These are phyloP conservation scores for Macropis europaea DNA, from an alignment of 2,888 invertebrate genomes.

Conservation along the genomic window DNA sequence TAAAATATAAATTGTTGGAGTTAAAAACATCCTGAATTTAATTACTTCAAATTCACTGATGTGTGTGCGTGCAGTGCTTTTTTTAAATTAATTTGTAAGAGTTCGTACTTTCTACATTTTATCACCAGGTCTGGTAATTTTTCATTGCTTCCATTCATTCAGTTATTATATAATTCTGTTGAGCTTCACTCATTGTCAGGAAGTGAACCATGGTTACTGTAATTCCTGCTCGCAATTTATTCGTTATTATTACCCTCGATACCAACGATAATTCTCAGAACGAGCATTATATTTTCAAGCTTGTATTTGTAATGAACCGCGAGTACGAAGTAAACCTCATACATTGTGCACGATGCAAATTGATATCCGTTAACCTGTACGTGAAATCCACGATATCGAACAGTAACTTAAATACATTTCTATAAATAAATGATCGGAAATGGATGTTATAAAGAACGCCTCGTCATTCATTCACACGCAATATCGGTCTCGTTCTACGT, in stretches of 20 bases:
- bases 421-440: neutral
- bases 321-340: neutral
- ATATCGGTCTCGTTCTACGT: no score
- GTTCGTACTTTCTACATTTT: neutral
- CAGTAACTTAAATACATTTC: neutral
- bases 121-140: neutral
- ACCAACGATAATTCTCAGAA: neutral
- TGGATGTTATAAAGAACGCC: neutral
- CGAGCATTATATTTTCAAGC: neutral
- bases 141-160: neutral
- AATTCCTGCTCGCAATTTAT: neutral
- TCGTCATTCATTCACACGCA: neutral
- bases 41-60: no score
- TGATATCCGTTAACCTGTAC: neutral
- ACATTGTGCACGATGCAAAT: neutral
- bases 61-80: no score
- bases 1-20: no score
- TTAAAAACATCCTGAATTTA: no score
- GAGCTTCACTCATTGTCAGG: neutral
- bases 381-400: neutral
- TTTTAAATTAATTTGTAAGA: neutral
- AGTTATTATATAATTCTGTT: neutral
- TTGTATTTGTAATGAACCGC: neutral
- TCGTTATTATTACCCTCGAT: neutral
- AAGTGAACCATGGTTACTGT: neutral